Evolutionary conservation across 2,797 vertebrate genomes (phyloP).

Genomic region (Cossypha niveicapilla): DNA sequence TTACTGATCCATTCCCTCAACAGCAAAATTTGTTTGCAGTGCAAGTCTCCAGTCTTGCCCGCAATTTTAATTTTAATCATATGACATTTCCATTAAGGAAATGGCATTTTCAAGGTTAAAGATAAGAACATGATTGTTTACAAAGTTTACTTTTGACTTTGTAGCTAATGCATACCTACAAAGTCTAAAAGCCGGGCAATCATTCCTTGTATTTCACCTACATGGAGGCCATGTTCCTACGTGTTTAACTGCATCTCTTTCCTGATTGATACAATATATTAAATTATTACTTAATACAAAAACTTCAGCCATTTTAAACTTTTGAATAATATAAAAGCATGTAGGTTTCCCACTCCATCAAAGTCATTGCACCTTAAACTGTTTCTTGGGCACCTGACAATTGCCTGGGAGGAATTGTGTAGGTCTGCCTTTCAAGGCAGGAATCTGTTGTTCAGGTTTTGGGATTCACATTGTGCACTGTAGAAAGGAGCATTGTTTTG

Average conservation of each 20-base stretch:
- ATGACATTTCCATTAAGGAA: not conserved
- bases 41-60: not conserved
- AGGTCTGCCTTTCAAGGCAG: not conserved
- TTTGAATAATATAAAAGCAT: not conserved
- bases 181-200: not conserved
- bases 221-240: not conserved
- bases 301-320: not conserved
- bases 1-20: not conserved
- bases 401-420: not conserved
- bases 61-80: not conserved
- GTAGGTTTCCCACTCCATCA: not conserved
- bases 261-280: not conserved
- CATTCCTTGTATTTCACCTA: not conserved
- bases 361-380: not conserved
- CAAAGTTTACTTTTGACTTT: not conserved
- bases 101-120: not conserved
- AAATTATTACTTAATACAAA: not conserved
- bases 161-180: not conserved
- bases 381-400: not conserved
- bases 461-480: accelerated
- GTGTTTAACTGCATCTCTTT: not conserved
- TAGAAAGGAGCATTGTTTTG: not conserved
- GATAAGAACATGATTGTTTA: not conserved
- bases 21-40: not conserved
- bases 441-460: not conserved